Conservation (phyloP, 2,113 vertebrate genomes). For the Pterocles burchelli region DNA sequence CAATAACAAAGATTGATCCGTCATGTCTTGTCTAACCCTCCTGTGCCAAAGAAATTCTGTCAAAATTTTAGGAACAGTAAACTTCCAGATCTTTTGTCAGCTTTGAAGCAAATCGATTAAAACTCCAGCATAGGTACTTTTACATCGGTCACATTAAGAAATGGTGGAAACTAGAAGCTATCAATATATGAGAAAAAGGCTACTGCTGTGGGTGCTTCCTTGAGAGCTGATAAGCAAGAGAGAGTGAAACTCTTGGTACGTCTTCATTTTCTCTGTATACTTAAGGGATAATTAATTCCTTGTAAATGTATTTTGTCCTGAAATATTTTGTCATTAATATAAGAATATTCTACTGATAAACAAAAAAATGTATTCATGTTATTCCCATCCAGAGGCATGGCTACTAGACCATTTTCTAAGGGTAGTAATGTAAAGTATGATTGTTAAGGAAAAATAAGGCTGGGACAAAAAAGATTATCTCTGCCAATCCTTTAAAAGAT, state of each 20-base stretch:
- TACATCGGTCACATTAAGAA: neutral
- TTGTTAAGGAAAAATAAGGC: neutral
- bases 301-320: slow-evolving; percentile 1
- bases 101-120: neutral
- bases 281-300: neutral
- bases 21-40: neutral
- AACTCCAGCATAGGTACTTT: neutral
- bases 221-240: neutral
- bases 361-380: neutral
- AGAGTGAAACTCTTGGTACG: neutral
- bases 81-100: neutral
- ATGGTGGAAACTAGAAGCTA: neutral
- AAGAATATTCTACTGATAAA: slow-evolving; percentile 4
- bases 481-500: neutral
- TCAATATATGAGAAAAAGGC: neutral
- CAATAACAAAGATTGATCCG: neutral
- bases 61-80: neutral
- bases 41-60: neutral
- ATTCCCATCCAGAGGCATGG: neutral
- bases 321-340: slow-evolving; percentile 3
- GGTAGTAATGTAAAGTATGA: neutral
- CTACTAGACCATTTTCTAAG: neutral
- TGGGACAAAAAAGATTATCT: neutral
- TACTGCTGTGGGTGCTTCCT: neutral
- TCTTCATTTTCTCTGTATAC: neutral